phyloP scores from a whole-genome alignment of 2,797 vertebrate species.

The Jordanella pulchra region DNA sequence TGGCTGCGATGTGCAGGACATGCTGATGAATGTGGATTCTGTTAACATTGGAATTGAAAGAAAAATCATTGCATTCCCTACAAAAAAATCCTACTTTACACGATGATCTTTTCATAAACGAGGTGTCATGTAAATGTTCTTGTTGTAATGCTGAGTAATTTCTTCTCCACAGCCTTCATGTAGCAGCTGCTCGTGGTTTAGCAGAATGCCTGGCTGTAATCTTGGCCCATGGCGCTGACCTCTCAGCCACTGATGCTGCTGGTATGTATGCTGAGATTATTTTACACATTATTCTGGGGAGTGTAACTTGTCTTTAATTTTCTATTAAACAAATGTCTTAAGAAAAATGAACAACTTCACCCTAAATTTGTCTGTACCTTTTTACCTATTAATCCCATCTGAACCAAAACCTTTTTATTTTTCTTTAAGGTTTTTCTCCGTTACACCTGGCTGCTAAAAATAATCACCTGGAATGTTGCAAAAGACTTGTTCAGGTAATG shows the following conservation, averaged over 20 bases:
- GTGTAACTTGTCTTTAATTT: background rate
- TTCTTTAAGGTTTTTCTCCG: slow-evolving; percentile 84
- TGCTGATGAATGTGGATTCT: background rate
- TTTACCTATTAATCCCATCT: background rate
- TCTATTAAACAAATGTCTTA: background rate
- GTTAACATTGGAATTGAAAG: background rate
- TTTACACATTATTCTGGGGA: background rate
- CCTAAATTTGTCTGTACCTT: background rate
- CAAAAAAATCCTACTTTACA: background rate
- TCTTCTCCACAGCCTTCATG: slow-evolving; percentile 84
- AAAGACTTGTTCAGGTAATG: slow-evolving; percentile 91
- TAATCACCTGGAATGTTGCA: slow-evolving; percentile 88
- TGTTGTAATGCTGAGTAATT: slow-evolving; percentile 6
- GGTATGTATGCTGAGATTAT: slow-evolving; percentile 71
- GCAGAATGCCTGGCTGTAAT: slow-evolving; percentile 90
- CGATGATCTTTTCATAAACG: background rate
- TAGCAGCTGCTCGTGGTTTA: slow-evolving; percentile 89
- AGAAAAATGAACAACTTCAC: background rate
- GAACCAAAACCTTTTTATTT: background rate
- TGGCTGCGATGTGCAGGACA: background rate
- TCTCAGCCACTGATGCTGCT: slow-evolving; percentile 85
- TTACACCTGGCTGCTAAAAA: slow-evolving; percentile 95
- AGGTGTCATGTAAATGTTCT: slow-evolving; percentile 2
- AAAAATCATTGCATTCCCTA: background rate
- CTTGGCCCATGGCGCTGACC: slow-evolving; percentile 88